These are phyloP conservation scores for Papilio dardanus DNA, from an alignment of 1,140 invertebrate species.

Conservation along the genomic window DNA sequence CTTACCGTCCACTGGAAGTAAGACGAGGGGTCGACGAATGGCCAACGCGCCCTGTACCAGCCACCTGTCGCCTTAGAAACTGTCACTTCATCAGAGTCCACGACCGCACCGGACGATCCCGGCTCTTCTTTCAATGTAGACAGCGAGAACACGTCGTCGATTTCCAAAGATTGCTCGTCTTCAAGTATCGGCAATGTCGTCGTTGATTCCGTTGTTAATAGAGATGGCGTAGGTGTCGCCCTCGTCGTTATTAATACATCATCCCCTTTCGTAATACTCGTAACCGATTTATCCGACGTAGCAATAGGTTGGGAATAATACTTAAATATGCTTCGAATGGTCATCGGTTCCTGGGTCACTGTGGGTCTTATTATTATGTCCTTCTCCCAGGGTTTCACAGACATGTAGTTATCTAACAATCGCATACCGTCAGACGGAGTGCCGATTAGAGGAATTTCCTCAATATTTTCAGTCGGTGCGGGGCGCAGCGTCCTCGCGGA, in stretches of 20 bases:
- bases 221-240: conserved; percentile 53
- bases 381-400: conserved; percentile 69
- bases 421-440: conserved; percentile 61
- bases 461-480: conserved; percentile 58
- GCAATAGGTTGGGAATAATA: conserved; percentile 60
- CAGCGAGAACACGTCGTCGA: conserved; percentile 75
- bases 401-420: conserved; percentile 62
- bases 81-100: conserved; percentile 73
- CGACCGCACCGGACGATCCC: conserved; percentile 41
- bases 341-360: conserved; percentile 62
- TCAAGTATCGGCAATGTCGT: conserved; percentile 70
- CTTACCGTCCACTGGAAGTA: conserved; percentile 86
- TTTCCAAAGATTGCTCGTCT: conserved; percentile 75
- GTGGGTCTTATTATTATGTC: conserved; percentile 71
- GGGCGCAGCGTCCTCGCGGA: conserved; percentile 59
- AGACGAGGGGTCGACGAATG: conserved; percentile 85
- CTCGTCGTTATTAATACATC: conserved; percentile 71
- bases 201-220: conserved; percentile 54
- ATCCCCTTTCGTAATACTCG: conserved; percentile 55
- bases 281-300: conserved; percentile 59
- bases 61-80: conserved; percentile 69
- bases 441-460: conserved; percentile 55
- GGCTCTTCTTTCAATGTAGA: conserved; percentile 65
- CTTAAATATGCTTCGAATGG: conserved; percentile 58
- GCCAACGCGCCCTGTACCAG: conserved; percentile 81